Percentiles rank a stretch among this genome's conserved stretches.
Evolutionary conservation across 2,113 vertebrate species (phyloP).

Genomic region (Tiliqua scincoides): DNA sequence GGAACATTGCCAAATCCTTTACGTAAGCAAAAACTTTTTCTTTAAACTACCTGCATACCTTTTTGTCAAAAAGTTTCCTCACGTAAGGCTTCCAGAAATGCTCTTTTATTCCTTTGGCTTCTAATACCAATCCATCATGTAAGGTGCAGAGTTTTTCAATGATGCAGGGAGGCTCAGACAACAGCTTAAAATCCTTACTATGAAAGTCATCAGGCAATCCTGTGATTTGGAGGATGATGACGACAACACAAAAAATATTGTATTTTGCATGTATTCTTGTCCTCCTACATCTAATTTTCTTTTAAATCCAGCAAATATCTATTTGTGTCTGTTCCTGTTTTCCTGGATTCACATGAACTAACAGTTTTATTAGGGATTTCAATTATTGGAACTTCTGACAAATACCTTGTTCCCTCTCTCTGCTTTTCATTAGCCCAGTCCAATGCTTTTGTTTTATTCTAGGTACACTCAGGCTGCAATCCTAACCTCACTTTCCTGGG

Average conservation of each 20-base stretch:
- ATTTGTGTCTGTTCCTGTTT: background rate
- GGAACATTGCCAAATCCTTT: background rate
- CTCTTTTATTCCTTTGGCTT: slow-evolving; percentile 95
- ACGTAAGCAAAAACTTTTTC: background rate
- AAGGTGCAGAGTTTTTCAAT: slow-evolving; percentile 90
- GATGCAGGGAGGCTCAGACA: slow-evolving; percentile 84
- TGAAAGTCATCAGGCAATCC: slow-evolving; percentile 89
- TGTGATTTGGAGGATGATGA: slow-evolving; percentile 48
- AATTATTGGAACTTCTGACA: background rate
- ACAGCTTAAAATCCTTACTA: slow-evolving; percentile 85
- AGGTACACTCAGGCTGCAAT: no score
- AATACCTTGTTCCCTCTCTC: background rate
- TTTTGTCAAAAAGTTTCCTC: slow-evolving; percentile 91
- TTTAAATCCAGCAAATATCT: background rate
- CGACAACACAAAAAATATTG: background rate
- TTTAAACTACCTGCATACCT: slow-evolving; percentile 75
- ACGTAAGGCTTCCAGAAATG: slow-evolving; percentile 98
- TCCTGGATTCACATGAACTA: background rate
- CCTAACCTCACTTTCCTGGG: no score
- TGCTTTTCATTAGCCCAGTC: background rate
- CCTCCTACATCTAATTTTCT: background rate
- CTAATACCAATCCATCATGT: slow-evolving; percentile 90
- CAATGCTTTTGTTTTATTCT: background rate
- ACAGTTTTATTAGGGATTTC: background rate
- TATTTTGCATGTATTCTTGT: background rate